Base-by-base conservation (phyloP, 2,888 invertebrate species). In the Diaprepes abbreviatus region DNA sequence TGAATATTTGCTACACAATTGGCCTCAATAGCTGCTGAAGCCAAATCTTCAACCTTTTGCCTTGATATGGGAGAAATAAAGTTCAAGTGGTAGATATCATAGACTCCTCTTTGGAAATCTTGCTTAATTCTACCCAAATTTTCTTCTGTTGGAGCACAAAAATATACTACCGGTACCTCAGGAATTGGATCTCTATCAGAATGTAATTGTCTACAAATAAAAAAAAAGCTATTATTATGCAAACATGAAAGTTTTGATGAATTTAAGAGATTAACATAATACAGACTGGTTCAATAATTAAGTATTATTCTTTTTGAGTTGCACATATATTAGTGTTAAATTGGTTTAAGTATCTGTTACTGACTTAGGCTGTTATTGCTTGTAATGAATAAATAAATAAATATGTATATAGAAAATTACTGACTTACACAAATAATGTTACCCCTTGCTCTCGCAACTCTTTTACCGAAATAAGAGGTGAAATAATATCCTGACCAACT, bases 101-200 rank as follows among this genome's bases (percentile, higher is more conserved):
- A 99, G 10, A 95, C 86, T 35, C 94, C 93, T 84, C 92, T 94
- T 74, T 93, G 92, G 62, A 95, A 87, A 83, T 95, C 96, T 85
- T 96, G 95, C 73, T 94, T 92, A 73, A 99, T 97, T 74, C 97
- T 89, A 50, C 93, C 94, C 40, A 99, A 88, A 85, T 99, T 99
- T 83, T 98, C 98, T 80, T 97, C 96, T 9, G 94, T 93, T 2
- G 99, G 98, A 74, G 94, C 90, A 83, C 98, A 97, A 84, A 99
- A 98, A 83, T 99, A 99, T 36, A 99, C 92, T 0, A 97, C 98
- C 52, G 99, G 98, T 1, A 98, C 98, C 86, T 99, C 99, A 4
- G 98, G 97, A 79, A 99, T 96, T n/a, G 92, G 89, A 82, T 95
- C 95, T 68, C 95, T 88, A 81, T 94, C 93, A 5, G 94, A 93